These are phyloP conservation scores for Mythimna lalbum DNA, from an alignment of 2,888 invertebrate species.

Conservation along the genomic window DNA sequence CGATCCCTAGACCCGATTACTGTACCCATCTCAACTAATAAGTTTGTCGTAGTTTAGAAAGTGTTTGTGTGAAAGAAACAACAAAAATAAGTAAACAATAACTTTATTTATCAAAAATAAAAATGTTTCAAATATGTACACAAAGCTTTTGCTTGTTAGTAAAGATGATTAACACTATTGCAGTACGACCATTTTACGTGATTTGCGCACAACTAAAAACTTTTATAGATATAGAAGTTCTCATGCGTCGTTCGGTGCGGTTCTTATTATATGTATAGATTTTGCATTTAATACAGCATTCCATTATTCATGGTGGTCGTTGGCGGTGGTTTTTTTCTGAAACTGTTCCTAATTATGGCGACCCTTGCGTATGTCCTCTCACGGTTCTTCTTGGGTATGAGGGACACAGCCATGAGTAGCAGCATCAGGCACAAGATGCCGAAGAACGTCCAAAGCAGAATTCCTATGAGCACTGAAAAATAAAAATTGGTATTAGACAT, in stretches of 20 bases:
- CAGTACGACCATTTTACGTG: too few relatives aligned
- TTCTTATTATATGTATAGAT: neutral
- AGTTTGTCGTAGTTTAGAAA: too few relatives aligned
- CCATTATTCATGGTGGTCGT: neutral
- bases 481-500: neutral
- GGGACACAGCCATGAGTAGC: conserved; percentile 57
- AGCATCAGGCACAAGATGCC: conserved; percentile 61
- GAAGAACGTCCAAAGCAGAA: conserved; percentile 57
- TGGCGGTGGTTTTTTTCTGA: conserved; percentile 59
- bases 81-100: neutral
- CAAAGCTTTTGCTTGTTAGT: neutral
- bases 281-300: conserved; percentile 4
- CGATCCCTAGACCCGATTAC: too few relatives aligned
- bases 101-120: conserved; percentile 33
- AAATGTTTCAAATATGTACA: conserved; percentile 1
- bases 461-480: conserved; percentile 20
- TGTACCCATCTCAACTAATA: too few relatives aligned
- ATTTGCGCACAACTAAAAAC: too few relatives aligned
- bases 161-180: neutral
- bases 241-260: too few relatives aligned
- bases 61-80: conserved; percentile 5
- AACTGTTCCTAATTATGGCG: conserved; percentile 70
- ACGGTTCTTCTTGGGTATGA: conserved; percentile 75
- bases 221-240: too few relatives aligned
- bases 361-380: conserved; percentile 73